phyloP scores from a whole-genome alignment of 2,797 vertebrate species.

The Rhynchotus rufescens region DNA sequence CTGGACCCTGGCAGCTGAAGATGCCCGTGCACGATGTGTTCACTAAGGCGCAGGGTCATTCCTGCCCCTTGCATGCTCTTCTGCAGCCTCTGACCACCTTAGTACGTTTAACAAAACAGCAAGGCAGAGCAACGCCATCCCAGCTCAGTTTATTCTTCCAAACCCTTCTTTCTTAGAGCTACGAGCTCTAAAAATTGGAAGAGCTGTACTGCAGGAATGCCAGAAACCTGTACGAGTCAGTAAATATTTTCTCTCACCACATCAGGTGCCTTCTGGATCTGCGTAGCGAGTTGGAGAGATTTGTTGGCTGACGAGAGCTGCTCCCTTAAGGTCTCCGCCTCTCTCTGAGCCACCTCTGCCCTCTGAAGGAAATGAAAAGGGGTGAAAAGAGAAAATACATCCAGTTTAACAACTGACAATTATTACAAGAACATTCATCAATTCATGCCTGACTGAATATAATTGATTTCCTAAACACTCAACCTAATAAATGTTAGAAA shows the following conservation, averaged over 20 bases:
- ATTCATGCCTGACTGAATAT: slow-evolving; percentile 86
- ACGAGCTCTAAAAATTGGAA: background rate
- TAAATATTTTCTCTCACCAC: slow-evolving; percentile 86
- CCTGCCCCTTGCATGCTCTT: background rate
- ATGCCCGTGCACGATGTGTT: background rate
- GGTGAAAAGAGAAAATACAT: slow-evolving; percentile 82
- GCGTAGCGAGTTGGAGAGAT: slow-evolving; percentile 89
- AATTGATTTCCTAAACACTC: slow-evolving; percentile 91
- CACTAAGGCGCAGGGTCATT: background rate
- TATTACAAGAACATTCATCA: slow-evolving; percentile 90
- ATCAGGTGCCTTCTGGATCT: slow-evolving; percentile 90
- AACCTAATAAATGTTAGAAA: slow-evolving; percentile 87
- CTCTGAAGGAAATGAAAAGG: slow-evolving; percentile 86
- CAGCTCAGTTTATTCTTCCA: background rate
- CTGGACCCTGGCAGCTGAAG: background rate
- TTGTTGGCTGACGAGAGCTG: slow-evolving; percentile 92
- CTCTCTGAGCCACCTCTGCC: slow-evolving; percentile 94
- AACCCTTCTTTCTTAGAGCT: slow-evolving; percentile 9
- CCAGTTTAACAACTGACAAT: slow-evolving; percentile 88
- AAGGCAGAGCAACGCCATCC: background rate
- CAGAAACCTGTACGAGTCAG: slow-evolving; percentile 29
- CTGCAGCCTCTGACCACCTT: background rate
- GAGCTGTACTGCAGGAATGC: slow-evolving; percentile 3
- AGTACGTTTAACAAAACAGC: background rate
- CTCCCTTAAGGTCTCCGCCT: slow-evolving; percentile 91